Percentiles rank a stretch among this genome's conserved stretches.
These are phyloP conservation scores for Hirtodrosophila duncani DNA, from an alignment of 2,888 invertebrate species.

Conservation along the genomic window DNA sequence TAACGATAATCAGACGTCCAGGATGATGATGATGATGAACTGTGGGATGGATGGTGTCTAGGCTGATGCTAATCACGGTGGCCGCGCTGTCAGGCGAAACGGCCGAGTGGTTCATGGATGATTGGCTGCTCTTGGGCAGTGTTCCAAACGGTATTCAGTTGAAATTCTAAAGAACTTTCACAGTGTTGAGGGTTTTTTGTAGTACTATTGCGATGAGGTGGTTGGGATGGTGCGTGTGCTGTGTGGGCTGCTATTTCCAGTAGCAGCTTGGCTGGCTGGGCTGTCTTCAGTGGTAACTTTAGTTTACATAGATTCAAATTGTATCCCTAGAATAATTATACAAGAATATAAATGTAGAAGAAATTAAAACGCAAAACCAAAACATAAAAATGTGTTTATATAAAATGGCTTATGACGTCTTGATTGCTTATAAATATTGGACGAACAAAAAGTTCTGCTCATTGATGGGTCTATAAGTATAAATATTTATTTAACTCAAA, in stretches of 20 bases:
- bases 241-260: constrained; percentile 13
- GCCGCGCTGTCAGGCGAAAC: constrained; percentile 75
- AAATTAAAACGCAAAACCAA: background rate
- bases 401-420: constrained; percentile 41
- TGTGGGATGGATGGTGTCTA: constrained; percentile 31
- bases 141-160: constrained; percentile 32
- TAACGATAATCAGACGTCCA: constrained; percentile 46
- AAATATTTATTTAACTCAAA: constrained; percentile 35
- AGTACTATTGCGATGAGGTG: constrained; percentile 14
- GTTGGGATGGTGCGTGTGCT: constrained; percentile 1
- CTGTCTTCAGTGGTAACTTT: constrained; percentile 26
- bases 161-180: constrained; percentile 7
- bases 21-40: constrained; percentile 28
- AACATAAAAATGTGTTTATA: background rate
- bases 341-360: background rate
- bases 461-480: too few relatives aligned
- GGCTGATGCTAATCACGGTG: constrained; percentile 58
- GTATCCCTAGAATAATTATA: constrained; percentile 42
- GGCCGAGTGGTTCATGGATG: constrained; percentile 77
- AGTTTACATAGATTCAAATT: constrained; percentile 42
- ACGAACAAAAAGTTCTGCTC: constrained; percentile 20
- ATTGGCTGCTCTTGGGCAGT: constrained; percentile 52
- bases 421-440: constrained; percentile 17
- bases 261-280: constrained; percentile 27
- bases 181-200: background rate